Percentiles rank a stretch among this genome's conserved stretches.
phyloP scores from a whole-genome alignment of 1,140 invertebrate genomes.

The Rhagoletis zephyria region DNA sequence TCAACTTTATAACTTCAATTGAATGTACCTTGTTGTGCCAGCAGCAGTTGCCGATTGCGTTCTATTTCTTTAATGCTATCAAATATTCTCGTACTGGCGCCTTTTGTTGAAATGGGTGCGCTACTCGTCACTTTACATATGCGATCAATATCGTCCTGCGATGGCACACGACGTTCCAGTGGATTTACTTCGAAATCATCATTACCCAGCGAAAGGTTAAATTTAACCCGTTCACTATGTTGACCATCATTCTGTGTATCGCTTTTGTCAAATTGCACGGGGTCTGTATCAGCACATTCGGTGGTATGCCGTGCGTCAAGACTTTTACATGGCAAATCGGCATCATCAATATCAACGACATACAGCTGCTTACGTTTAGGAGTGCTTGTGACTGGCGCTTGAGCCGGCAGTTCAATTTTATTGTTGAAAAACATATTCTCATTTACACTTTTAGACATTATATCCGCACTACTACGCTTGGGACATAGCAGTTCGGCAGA shows the following conservation, averaged over 20 bases:
- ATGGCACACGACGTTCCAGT: conserved; percentile 76
- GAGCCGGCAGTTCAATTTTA: conserved; percentile 65
- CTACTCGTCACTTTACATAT: conserved; percentile 89
- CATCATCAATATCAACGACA: conserved; percentile 61
- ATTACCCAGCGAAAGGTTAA: conserved; percentile 69
- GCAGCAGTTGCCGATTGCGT: conserved; percentile 86
- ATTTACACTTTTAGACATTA: conserved; percentile 78
- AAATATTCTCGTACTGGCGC: conserved; percentile 85
- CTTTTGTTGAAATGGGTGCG: conserved; percentile 81
- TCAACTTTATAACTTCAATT: not conserved
- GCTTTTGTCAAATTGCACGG: conserved; percentile 53
- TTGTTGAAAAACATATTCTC: conserved; percentile 77
- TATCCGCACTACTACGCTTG: conserved; percentile 72
- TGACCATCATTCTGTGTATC: too few relatives aligned
- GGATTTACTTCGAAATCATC: conserved; percentile 76
- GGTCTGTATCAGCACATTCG: conserved; percentile 5
- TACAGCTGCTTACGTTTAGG: conserved; percentile 67
- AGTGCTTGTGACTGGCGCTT: conserved; percentile 61
- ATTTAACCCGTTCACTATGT: conserved; percentile 55
- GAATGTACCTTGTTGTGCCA: conserved; percentile 88
- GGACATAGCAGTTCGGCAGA: conserved; percentile 69
- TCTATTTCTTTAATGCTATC: conserved; percentile 92
- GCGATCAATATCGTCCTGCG: conserved; percentile 88
- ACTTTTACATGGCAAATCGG: not conserved
- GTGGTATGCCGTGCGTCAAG: conserved; percentile 13